These are phyloP conservation scores for Gephyroberyx darwinii DNA, from an alignment of 2,797 vertebrate genomes.

Conservation along the genomic window DNA sequence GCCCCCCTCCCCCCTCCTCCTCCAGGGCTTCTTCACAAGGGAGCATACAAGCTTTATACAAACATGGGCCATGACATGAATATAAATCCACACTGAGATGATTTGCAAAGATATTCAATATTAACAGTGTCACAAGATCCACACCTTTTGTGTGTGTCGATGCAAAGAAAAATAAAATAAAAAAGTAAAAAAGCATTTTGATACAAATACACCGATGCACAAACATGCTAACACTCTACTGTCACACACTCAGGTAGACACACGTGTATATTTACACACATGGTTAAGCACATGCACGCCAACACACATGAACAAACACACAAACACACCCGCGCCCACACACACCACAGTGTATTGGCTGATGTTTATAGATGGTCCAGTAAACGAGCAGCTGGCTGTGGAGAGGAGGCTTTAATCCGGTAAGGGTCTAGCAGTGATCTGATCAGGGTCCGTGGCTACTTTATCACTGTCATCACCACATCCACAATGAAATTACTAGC, in stretches of 20 bases:
- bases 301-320: neutral
- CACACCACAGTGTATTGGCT: conserved; percentile 16
- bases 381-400: conserved; percentile 66
- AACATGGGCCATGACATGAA: conserved; percentile 43
- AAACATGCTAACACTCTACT: conserved; percentile 8
- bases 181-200: conserved; percentile 11
- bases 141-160: conserved; percentile 34
- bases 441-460: conserved; percentile 76
- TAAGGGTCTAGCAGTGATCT: conserved; percentile 76
- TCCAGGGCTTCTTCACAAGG: conserved; percentile 40
- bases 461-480: conserved; percentile 82
- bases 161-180: neutral
- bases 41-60: conserved; percentile 30
- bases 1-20: conserved; percentile 25
- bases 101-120: conserved; percentile 35
- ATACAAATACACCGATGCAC: conserved; percentile 11
- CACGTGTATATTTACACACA: too few relatives aligned
- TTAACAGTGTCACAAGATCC: conserved; percentile 31
- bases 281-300: conserved; percentile 1
- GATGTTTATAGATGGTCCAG: conserved; percentile 60
- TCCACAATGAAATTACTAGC: conserved; percentile 76
- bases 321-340: conserved; percentile 15
- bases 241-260: neutral
- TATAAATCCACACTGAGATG: conserved; percentile 48
- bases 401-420: conserved; percentile 76